Percentiles rank a stretch among this genome's conserved stretches.
These are phyloP conservation scores for Platorchestia sp. DNA, from an alignment of 1,140 invertebrate genomes.

Conservation along the genomic window DNA sequence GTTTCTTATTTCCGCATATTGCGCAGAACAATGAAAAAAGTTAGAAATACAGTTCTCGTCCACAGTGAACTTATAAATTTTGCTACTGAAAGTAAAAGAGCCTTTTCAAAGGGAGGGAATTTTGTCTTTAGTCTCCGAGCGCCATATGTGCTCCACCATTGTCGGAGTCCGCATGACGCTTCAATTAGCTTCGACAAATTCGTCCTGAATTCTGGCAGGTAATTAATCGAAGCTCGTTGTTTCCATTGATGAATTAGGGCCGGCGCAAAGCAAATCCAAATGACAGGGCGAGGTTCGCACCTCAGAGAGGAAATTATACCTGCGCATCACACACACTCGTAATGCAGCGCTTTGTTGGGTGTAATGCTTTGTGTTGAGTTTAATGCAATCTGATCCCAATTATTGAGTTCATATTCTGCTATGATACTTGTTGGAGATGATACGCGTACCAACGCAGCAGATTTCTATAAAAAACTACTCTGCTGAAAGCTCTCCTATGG, in stretches of 20 bases:
- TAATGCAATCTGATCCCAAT: too few relatives aligned
- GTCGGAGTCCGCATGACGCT: not conserved
- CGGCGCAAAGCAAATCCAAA: not conserved
- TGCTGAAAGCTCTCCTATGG: too few relatives aligned
- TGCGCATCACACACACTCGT: not conserved
- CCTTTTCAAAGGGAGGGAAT: too few relatives aligned
- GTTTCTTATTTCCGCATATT: not conserved
- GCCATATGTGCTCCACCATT: too few relatives aligned
- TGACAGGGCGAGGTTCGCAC: not conserved
- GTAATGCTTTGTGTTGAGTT: not conserved
- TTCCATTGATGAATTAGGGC: not conserved
- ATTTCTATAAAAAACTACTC: too few relatives aligned
- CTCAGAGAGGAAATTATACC: not conserved
- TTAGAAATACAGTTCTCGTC: not conserved
- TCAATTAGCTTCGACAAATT: not conserved
- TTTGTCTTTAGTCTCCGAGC: too few relatives aligned
- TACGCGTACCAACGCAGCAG: too few relatives aligned
- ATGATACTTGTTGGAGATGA: too few relatives aligned
- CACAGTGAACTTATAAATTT: not conserved
- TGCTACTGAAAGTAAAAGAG: not conserved
- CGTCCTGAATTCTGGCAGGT: not conserved
- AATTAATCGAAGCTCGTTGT: not conserved
- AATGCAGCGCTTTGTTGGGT: not conserved
- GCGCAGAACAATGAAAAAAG: not conserved
- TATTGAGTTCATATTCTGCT: too few relatives aligned